A percentile compares a stretch with the other conserved stretches of the same genome.
Evolutionary conservation across 2,797 vertebrate genomes (phyloP).

Genomic region (Poeciliopsis turneri): DNA sequence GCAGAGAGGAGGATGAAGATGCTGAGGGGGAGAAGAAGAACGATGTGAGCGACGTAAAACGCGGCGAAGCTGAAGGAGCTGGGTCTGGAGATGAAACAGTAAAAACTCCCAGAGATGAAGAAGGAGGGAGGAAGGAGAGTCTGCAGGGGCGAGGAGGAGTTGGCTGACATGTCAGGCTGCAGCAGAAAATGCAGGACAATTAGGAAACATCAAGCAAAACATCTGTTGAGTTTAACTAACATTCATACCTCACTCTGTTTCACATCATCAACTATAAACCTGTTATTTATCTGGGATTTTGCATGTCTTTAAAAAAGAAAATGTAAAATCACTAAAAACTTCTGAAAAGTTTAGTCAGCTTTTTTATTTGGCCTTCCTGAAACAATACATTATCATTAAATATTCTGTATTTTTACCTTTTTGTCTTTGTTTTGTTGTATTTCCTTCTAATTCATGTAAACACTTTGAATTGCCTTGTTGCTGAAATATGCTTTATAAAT

Average conservation of each 20-base stretch:
- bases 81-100: constrained; percentile 6
- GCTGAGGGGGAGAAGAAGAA: constrained; percentile 13
- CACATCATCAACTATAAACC: neutral
- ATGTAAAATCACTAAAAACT: too few relatives aligned
- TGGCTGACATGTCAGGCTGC: neutral
- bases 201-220: neutral
- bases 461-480: too few relatives aligned
- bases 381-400: too few relatives aligned
- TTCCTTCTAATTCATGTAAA: too few relatives aligned
- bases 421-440: too few relatives aligned
- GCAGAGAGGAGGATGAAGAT: constrained; percentile 10
- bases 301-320: too few relatives aligned
- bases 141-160: neutral
- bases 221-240: neutral
- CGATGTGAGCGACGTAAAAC: neutral
- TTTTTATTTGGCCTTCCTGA: neutral
- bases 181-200: neutral
- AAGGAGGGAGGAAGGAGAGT: neutral
- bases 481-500: too few relatives aligned
- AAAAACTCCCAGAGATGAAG: neutral
- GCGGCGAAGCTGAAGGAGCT: constrained; percentile 6
- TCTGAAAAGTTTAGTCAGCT: neutral
- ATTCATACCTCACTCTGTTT: neutral
- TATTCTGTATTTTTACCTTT: too few relatives aligned
- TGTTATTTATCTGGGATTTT: neutral